Evolutionary conservation across 2,113 vertebrate genomes (phyloP).

Genomic region (Calyptomena viridis): DNA sequence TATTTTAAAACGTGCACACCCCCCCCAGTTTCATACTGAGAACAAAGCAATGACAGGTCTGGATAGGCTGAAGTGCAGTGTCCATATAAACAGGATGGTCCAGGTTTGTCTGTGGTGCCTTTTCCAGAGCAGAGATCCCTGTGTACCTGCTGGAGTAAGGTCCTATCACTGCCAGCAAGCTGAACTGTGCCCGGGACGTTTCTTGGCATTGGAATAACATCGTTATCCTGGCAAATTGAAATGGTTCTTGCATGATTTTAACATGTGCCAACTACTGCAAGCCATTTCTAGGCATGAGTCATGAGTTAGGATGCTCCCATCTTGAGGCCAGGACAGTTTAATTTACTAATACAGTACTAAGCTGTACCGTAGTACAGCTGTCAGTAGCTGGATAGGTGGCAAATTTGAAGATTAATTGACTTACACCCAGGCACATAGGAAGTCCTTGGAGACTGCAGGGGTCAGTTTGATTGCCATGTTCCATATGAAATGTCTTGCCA

Average conservation of each 20-base stretch:
- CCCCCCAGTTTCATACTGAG: neutral
- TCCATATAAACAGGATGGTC: fast-evolving
- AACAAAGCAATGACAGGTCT: neutral
- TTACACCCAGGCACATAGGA: neutral
- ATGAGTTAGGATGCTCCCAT: neutral
- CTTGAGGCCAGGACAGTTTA: neutral
- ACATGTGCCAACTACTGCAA: neutral
- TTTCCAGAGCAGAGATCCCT: neutral
- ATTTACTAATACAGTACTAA: neutral
- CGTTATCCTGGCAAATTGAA: neutral
- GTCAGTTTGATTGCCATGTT: neutral
- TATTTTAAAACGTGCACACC: neutral
- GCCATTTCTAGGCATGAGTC: neutral
- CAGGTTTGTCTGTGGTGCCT: neutral
- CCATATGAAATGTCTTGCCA: neutral
- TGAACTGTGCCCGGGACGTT: neutral
- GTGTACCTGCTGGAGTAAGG: neutral
- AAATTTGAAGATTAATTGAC: neutral
- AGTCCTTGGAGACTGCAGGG: neutral
- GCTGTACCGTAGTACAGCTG: neutral
- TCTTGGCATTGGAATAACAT: neutral
- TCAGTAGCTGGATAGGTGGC: neutral
- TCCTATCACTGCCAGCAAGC: neutral
- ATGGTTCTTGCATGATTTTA: neutral
- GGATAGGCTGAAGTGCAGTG: neutral